Base-by-base conservation (phyloP, 2,888 invertebrate species). In the Ferrisia virgata region DNA sequence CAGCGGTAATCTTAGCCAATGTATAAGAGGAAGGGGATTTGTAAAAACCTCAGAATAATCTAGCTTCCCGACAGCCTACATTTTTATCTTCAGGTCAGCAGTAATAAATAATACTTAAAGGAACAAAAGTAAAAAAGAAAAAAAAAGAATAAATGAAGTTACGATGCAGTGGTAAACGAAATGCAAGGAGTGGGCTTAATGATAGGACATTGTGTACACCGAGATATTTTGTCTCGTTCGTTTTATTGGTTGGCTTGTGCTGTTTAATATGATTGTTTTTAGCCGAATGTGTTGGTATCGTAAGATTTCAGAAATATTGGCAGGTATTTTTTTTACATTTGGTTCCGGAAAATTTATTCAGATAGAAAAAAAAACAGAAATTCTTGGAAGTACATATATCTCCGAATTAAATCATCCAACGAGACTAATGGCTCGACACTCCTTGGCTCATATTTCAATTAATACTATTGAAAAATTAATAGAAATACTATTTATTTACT, bases 1-100 rank as follows among this genome's bases (percentile, higher is more conserved):
- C 72, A 76, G 72, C 18, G 72, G 72, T 76, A 76, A 76, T 76
- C 72, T 76, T 76, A 76, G 36, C 28, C 36, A 36, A 76, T 76
- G 22, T 36, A 2, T n/a, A n/a, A n/a, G n/a, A n/a, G n/a, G n/a
- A n/a, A 22, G 72, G 18, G 36, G 36, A 76, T 36, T 76, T 36
- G 31, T 36, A 76, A 76, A 76, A 76, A 76, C 72, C 72, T 76
- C 72, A 76, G 36, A 76, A 76, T 33, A 36, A 76, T 76, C 36
- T 36, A 15, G 72, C 28, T n/a, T 36, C 18, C 72, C 33, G 36
- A 76, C 72, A 76, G 72, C 72, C 72, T 76, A 76, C 72, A 76
- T 76, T 76, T n/a, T 76, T 36, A 76, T 36, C 36, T 36, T 76
- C 33, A 28, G 72, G 72, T 76, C 72, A 76, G 72, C 72, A 36